phyloP scores from a whole-genome alignment of 2,797 vertebrate genomes.

The Sarcophilus harrisii region DNA sequence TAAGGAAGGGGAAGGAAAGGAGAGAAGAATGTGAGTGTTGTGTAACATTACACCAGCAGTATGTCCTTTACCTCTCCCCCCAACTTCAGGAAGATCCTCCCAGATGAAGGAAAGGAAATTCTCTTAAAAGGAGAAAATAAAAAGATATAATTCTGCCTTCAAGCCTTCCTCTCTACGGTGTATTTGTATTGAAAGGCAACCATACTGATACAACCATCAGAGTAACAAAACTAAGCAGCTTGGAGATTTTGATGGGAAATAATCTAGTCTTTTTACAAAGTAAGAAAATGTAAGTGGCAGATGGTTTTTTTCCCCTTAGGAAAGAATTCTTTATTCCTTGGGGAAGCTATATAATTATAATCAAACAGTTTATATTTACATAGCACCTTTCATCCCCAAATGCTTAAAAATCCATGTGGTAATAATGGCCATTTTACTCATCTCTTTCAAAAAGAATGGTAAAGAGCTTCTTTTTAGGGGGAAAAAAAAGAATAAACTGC shows the following conservation, averaged over 20 bases:
- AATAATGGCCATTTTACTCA: neutral
- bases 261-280: slow-evolving; percentile 44
- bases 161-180: slow-evolving; percentile 44
- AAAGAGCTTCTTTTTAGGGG: neutral
- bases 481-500: neutral
- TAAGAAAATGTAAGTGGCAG: slow-evolving; percentile 16
- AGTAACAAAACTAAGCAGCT: slow-evolving; percentile 24
- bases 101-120: neutral
- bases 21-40: neutral
- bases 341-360: slow-evolving; percentile 29
- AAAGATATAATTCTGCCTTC: slow-evolving; percentile 47
- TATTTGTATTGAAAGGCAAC: slow-evolving; percentile 54
- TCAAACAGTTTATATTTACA: neutral
- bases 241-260: slow-evolving; percentile 7
- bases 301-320: neutral
- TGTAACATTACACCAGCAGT: neutral
- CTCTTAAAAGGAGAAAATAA: neutral
- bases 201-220: slow-evolving; percentile 39
- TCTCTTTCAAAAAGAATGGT: neutral
- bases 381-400: slow-evolving; percentile 21
- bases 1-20: neutral
- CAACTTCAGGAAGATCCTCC: slow-evolving; percentile 20
- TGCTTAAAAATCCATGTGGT: neutral
- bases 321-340: slow-evolving; percentile 32
- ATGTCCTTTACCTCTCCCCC: neutral